Conservation (phyloP, 2,888 invertebrate species). For the Eudasyphora cyanicolor region DNA sequence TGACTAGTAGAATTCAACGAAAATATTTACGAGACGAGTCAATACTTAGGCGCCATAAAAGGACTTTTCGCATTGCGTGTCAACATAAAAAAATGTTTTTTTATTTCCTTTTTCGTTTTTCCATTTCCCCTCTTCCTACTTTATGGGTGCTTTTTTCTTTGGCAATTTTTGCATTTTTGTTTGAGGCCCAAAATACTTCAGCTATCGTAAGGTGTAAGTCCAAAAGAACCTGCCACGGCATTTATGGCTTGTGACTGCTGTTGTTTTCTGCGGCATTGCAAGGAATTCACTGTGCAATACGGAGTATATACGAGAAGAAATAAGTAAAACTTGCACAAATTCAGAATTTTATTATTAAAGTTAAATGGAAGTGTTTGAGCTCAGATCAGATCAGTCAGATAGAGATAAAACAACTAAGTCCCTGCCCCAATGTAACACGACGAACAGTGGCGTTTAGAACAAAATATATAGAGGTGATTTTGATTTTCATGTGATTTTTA, state of each 20-base stretch:
- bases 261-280: neutral
- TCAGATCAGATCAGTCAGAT: neutral
- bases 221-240: neutral
- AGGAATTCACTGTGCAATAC: neutral
- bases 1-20: neutral
- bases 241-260: slow-evolving; percentile 3
- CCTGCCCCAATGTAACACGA: neutral
- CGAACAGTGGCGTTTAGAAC: slow-evolving; percentile 35
- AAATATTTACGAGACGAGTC: neutral
- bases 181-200: neutral
- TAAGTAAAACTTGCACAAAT: slow-evolving; percentile 7
- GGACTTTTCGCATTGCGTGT: slow-evolving; percentile 58
- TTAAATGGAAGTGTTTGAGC: slow-evolving; percentile 7
- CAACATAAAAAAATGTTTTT: slow-evolving; percentile 36
- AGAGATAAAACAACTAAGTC: neutral
- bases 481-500: neutral
- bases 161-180: neutral
- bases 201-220: neutral
- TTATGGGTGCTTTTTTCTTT: too few relatives aligned
- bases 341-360: slow-evolving; percentile 36
- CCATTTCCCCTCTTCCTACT: neutral
- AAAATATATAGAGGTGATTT: neutral
- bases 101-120: neutral
- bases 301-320: neutral
- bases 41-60: slow-evolving; percentile 52